Evolutionary conservation across 1,140 invertebrate species (phyloP), one percentile per base, ranked within the genome.

Genomic region (Protaetia brevitarsis): DNA sequence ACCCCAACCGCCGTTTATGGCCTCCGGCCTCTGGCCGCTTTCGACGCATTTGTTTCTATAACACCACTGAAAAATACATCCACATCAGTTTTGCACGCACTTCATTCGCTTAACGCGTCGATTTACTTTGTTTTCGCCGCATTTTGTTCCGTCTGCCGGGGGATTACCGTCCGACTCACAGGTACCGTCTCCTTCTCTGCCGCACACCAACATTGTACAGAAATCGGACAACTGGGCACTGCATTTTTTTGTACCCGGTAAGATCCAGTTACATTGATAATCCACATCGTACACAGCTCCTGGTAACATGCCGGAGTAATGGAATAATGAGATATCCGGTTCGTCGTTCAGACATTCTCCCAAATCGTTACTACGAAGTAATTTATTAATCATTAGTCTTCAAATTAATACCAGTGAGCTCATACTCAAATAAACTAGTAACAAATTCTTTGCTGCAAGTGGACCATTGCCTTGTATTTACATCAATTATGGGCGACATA

Each of bases 251-350:
- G 78, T 72, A 2, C 70, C 74, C 10, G 78, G 79, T 58, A 76
- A 76, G 6, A 62, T 27, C 36, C 88, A 78, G 11, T 83, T 72
- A 73, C 89, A 90, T 74, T 91, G 89, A 71, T 84, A 84, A 60
- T 87, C 81, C 2, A 81, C 83, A 72, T 87, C 87, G 73, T 90
- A 91, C 80, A 90, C 85, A 10, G 82, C 85, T 16, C 89, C 89
- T 0, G 88, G 85, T n/a, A 87, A 81, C 68, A 87, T 81, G 27
- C 84, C 78, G 0, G 83, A 84, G 66, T 81, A 83, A 45, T 78
- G 77, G 66, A 78, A 82, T 1, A 78, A 37, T 4, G 86, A 85
- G 65, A 79, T 79, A 30, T 80, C 79, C 1, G 88, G 87, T 69
- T 86, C 81, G 73, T 90, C 84, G 58, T 84, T 83, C 59, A 90